Conservation (phyloP, 2,797 vertebrate species). For the Micropoecilia bifurca region DNA sequence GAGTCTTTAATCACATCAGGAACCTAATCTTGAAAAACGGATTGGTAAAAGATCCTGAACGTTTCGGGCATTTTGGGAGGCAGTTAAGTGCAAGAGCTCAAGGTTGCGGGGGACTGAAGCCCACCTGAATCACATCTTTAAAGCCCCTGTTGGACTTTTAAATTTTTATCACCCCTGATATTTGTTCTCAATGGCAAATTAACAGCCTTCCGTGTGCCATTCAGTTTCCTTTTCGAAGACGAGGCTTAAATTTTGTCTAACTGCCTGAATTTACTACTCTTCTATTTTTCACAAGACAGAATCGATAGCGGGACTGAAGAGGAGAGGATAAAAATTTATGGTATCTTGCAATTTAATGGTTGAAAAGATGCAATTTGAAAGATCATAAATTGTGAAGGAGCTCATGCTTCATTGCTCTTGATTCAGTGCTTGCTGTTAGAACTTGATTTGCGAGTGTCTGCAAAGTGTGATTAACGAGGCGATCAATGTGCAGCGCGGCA, state of each 20-base stretch:
- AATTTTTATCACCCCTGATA: conserved; percentile 97
- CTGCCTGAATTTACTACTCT: conserved; percentile 97
- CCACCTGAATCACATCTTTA: conserved; percentile 80
- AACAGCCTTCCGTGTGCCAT: conserved; percentile 91
- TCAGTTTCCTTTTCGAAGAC: conserved; percentile 96
- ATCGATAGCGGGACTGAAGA: conserved; percentile 99
- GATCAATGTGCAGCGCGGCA: conserved; percentile 96
- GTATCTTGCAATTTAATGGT: conserved; percentile 99
- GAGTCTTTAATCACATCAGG: conserved; percentile 67
- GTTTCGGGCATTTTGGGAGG: conserved; percentile 69
- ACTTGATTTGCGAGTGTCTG: conserved; percentile 99
- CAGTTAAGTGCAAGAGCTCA: conserved; percentile 81
- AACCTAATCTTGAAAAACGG: conserved; percentile 70
- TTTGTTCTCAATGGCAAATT: conserved; percentile 99
- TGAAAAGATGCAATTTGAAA: conserved; percentile 99
- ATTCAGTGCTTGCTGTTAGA: conserved; percentile 99
- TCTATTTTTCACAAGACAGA: conserved; percentile 99
- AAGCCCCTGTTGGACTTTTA: conserved; percentile 94
- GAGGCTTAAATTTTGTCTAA: conserved; percentile 98
- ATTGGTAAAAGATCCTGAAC: conserved; percentile 67
- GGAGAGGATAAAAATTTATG: conserved; percentile 99
- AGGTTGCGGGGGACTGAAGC: conserved; percentile 91
- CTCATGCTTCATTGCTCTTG: conserved; percentile 99
- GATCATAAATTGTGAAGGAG: conserved; percentile 99
- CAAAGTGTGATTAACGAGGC: conserved; percentile 99